These are phyloP conservation scores for Parascotia fuliginaria DNA, from an alignment of 2,888 invertebrate genomes.

Conservation along the genomic window DNA sequence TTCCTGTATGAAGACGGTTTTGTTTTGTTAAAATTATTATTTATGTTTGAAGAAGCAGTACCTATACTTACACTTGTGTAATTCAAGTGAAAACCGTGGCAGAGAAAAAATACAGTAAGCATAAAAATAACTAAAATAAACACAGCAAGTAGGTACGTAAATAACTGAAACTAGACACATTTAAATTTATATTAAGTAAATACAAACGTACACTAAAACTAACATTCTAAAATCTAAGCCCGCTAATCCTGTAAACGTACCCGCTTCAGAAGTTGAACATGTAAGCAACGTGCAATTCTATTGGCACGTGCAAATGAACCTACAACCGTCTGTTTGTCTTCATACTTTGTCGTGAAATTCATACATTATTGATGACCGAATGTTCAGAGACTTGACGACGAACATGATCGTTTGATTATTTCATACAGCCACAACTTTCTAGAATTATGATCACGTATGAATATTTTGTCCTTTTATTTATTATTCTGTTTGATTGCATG, in stretches of 20 bases:
- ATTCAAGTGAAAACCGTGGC: too few species aligned
- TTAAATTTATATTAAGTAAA: not conserved
- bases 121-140: not conserved
- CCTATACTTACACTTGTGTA: too few species aligned
- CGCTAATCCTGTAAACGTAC: conserved; percentile 43
- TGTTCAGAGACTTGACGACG: conserved; percentile 52
- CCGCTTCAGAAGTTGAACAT: conserved; percentile 46
- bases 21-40: too few species aligned
- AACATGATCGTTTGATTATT: conserved; percentile 70
- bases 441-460: conserved; percentile 55
- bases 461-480: conserved; percentile 40
- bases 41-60: too few species aligned
- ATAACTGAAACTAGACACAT: not conserved
- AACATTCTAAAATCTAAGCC: conserved; percentile 9
- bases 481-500: conserved; percentile 21
- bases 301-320: conserved; percentile 73
- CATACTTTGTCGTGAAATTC: conserved; percentile 77
- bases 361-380: conserved; percentile 77
- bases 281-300: conserved; percentile 63
- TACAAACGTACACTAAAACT: conserved; percentile 1
- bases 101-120: not conserved
- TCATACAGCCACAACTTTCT: conserved; percentile 57
- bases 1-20: too few species aligned
- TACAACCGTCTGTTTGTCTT: conserved; percentile 71
- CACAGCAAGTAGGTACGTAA: not conserved